Base-by-base conservation (phyloP, 2,888 invertebrate species). In the Phymatocera aterrima region DNA sequence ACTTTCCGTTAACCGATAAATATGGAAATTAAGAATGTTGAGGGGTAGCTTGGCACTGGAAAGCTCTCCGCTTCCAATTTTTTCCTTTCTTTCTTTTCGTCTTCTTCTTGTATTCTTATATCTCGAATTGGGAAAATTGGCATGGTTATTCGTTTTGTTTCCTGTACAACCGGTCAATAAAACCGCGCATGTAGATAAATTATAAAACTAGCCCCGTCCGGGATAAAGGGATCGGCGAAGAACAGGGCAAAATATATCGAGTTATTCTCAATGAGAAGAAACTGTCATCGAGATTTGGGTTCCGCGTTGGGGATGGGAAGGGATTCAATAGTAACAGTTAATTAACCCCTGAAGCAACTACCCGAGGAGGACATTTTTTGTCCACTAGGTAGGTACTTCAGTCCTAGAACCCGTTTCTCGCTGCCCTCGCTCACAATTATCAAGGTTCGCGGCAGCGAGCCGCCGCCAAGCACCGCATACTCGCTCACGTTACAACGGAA, bases 1-100 rank as follows among this genome's bases (percentile, higher is more conserved):
- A 72, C 72, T 72, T 72, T 72, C 48, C 31, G 72, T 72, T 72
- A 48, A 72, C 72, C 51, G 72, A 72, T 72, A 72, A 72, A 72
- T 72, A 72, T 72, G 72, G 72, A 72, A 72, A 72, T 72, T 18
- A 48, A 24, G 51, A 72, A 72, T 72, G 51, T 72, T 72, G 24
- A n/a, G 21, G 51, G 34, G 18, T n/a, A 4, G 10, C 8, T 31
- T 18, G 3, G 68, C 6, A 46, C 12, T 8, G 65, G 10, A 48
- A 51, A 48, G 43, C 72, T 31, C 68, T 24, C 24, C 8, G 28
- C 51, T 21, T 21, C 12, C 6, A 31, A 3, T 51, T 34, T 43
- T 68, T 10, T 21, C 18, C 21, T 64, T 40, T 37, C 21, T 64
- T 18, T 0, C 18, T 10, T 28, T 68, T 46, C 28, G 21, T 70